Base-by-base conservation (phyloP, 2,888 invertebrate species). In the Tenthredo distinguenda region DNA sequence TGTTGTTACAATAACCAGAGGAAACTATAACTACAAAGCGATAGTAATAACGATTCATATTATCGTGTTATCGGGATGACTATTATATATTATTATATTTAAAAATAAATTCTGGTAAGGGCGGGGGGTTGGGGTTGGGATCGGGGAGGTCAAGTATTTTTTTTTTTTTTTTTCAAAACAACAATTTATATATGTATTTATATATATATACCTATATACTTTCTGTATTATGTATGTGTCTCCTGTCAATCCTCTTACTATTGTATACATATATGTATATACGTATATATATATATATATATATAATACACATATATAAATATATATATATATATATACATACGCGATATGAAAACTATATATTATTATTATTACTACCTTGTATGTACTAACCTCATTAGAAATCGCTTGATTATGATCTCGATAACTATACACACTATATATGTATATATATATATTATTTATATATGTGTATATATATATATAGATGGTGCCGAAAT, bases 171-270 rank as follows among this genome's bases (percentile, higher is more conserved):
- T 74, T 47, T 74, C 47, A 74, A 74, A 37, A 47, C 43, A 74
- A 74, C 43, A 74, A 74, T 77, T 55, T 77, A 31, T 77, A 77
- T 77, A 31, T 12, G 74, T 43, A 77, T 50, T 50, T 77, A 77
- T 50, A 74, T 26, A 55, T 82, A 74, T 82, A 62, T 76, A 72
- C 71, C 71, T 71, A 37, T 68, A 40, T 83, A 82, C 77, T n/a
- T 47, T 84, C 50, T 74, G 62, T 62, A 62, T n/a, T 5, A 18
- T 58, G 84, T 86, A 21, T 83, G 65, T 84, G 77, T 85, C 84
- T 85, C 65, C 37, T 62, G 74, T 76, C 37, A 62, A 62, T 62
- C 62, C 62, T 62, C 62, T 62, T 62, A 26, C 26, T 26, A 62
- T 62, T 62, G 26, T 21, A 26, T 26, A 21, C 37, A 68, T 26